Evolutionary conservation across 2,113 vertebrate species (phyloP), one percentile per base, ranked within the genome.

Genomic region (Grantiella picta): DNA sequence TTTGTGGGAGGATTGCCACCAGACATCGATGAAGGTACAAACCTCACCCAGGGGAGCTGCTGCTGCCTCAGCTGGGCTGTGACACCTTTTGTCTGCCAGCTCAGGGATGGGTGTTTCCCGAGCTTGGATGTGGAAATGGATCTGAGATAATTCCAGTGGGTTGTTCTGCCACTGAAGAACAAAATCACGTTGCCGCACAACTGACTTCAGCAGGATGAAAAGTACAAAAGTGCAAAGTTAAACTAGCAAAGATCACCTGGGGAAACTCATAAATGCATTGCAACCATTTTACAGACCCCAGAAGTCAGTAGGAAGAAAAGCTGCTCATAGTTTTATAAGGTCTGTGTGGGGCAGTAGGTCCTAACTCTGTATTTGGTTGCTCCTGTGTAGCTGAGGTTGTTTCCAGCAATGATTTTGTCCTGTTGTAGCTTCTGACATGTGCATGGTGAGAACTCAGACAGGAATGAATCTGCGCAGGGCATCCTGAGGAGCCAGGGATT

Each of bases 1-100:
- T 99, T 99, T 79, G 99, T 99, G 0, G 99, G 99, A 10, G 99
- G 99, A 60, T 97, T 99, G 71, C 99, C 99, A 52, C 99, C 99
- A 3, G 99, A 99, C 95, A 99, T 99, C 61, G 99, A 99, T 60
- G 99, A 99, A 99, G 99, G 99, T 99, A 98, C 29, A 68, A 78
- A n/a, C 45, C 65, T 3, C 42, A 8, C 1, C 54, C 82, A 23
- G 56, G 33, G 47, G 8, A 57, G 23, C 72, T 44, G 8, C 49
- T n/a, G 49, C n/a, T 80, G 85, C n/a, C 69, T 49, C 70, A 24
- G 21, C 29, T 25, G 13, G 21, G 23, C 9, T 31, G n/a, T 18
- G 23, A 47, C 86, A 57, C 54, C 59, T 82, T 71, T 38, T 60
- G 61, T 33, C 36, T 73, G 27, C 29, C 17, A 44, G 47, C 40